phyloP scores from a whole-genome alignment of 2,888 invertebrate genomes.

The Pterostichus niger region DNA sequence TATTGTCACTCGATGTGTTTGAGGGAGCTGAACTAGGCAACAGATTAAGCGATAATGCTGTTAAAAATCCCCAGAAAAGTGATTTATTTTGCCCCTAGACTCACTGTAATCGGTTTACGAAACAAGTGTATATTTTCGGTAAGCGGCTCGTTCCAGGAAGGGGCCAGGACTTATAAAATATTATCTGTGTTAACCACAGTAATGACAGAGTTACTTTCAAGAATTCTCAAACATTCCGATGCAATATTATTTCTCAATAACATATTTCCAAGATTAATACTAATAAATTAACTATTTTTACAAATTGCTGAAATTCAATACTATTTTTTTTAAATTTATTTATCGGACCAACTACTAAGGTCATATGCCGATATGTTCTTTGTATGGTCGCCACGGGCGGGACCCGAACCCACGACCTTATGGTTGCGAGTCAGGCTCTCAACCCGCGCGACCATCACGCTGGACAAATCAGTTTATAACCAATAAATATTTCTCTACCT shows the following conservation, averaged over 20 bases:
- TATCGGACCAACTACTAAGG: too few species aligned
- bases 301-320: too few species aligned
- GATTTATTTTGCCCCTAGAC: constrained; percentile 70
- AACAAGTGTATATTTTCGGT: constrained; percentile 69
- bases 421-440: too few species aligned
- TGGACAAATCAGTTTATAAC: too few species aligned
- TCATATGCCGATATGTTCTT: too few species aligned
- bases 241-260: not conserved
- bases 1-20: constrained; percentile 60
- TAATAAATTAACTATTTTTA: too few species aligned
- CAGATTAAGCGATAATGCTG: constrained; percentile 69
- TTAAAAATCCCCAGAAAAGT: constrained; percentile 70
- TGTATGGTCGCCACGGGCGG: too few species aligned
- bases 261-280: not conserved
- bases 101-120: constrained; percentile 70
- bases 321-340: too few species aligned
- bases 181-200: not conserved
- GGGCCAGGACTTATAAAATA: not conserved
- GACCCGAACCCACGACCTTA: too few species aligned
- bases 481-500: too few species aligned
- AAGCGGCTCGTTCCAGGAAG: constrained; percentile 47
- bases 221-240: not conserved
- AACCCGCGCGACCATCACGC: too few species aligned
- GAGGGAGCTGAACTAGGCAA: constrained; percentile 65
- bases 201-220: not conserved